Conservation (phyloP, 1,140 invertebrate genomes). For the Brachionus paranguensis region DNA sequence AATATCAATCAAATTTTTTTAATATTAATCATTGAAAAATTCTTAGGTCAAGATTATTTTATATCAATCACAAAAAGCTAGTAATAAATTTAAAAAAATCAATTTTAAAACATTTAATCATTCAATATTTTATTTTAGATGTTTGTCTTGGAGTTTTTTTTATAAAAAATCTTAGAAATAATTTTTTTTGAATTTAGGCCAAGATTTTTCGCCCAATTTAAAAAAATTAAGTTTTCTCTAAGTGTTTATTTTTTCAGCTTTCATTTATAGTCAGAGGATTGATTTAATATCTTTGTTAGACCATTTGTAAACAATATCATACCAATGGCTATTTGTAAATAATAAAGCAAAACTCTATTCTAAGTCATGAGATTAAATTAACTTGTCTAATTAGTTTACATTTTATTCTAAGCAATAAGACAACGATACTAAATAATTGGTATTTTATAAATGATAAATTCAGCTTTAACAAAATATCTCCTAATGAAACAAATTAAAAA, state of each 20-base stretch:
- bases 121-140: neutral
- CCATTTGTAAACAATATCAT: neutral
- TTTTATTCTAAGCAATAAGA: neutral
- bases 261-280: neutral
- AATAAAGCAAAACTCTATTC: neutral
- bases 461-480: neutral
- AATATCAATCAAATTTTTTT: neutral
- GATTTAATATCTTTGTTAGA: neutral
- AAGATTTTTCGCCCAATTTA: neutral
- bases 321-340: neutral
- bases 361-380: neutral
- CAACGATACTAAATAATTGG: neutral
- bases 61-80: neutral
- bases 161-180: too few relatives aligned
- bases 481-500: neutral
- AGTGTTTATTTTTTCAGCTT: neutral
- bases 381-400: slow-evolving; percentile 10
- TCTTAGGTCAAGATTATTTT: neutral
- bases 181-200: neutral
- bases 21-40: neutral
- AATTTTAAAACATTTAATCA: neutral
- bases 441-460: neutral
- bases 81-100: neutral
- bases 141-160: too few relatives aligned
- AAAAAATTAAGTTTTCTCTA: neutral